Conservation (phyloP, 2,888 invertebrate genomes). For the Caenorhabditis drosophilae region DNA sequence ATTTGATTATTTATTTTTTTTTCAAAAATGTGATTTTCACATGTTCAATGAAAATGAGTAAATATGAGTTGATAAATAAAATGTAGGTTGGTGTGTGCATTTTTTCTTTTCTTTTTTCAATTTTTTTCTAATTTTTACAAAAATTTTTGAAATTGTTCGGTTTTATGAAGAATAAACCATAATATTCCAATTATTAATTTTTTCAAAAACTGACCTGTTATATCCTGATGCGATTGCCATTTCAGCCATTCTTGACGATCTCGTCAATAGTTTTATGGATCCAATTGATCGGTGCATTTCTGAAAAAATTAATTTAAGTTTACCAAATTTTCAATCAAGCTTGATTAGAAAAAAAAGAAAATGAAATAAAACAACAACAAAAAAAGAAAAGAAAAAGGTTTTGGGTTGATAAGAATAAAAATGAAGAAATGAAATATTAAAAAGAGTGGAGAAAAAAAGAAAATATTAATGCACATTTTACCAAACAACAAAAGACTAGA, state of each 20-base stretch:
- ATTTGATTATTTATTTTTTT: no score
- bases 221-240: conserved; percentile 1
- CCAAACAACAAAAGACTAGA: no score
- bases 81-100: no score
- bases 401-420: not conserved
- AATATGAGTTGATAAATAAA: no score
- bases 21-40: no score
- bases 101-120: no score
- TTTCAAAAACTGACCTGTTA: not conserved
- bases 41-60: no score
- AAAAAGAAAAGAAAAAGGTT: not conserved
- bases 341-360: not conserved
- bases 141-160: not conserved
- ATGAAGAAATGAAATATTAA: not conserved
- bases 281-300: conserved; percentile 35
- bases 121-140: not conserved
- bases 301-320: no score
- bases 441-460: not conserved
- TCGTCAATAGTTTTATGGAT: conserved; percentile 16
- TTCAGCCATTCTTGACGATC: conserved; percentile 13
- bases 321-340: no score
- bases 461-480: no score
- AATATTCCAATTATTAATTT: no score
- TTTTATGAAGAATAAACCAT: no score
- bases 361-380: not conserved